Base-by-base conservation (phyloP, 2,888 invertebrate genomes). In the Megaustenia siamemsis region DNA sequence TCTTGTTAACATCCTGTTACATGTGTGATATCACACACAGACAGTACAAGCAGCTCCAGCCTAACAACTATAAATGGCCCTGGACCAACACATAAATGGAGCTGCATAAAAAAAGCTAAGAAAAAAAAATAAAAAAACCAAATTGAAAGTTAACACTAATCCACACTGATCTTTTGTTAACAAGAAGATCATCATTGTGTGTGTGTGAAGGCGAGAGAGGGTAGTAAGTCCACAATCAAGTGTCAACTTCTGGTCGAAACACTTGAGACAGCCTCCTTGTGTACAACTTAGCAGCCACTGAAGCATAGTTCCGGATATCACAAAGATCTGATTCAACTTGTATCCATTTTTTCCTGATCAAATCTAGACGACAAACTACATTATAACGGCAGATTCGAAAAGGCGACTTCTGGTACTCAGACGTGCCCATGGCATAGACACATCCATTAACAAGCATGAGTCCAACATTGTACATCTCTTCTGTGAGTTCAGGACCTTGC, bases 191-290 rank as follows among this genome's bases (percentile, higher is more conserved):
- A n/a, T n/a, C n/a, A n/a, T n/a, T n/a, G n/a, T n/a, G n/a, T n/a
- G n/a, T n/a, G n/a, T n/a, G n/a, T n/a, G 12, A 71, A 71, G 71
- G 71, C 71, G 43, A 71, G 15, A n/a, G 71, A n/a, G 40, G 24
- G 45, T n/a, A 28, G 35, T 35, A 43, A 35, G 24, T 12, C 66
- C 10, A 8, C 12, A 38, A 68, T 81, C 77, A 85, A 56, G 82
- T 84, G 77, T 92, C 92, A 38, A 91, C 91, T 40, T 91, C 91
- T 6, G 91, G 92, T 53, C 92, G 87, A 83, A 92, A 93, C 2
- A 93, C 90, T 86, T 92, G 92, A 15, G 92, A 92, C 3, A 93
- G 88, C 87, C 92, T 93, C 35, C 93, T 85, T 0, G 93, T 93
- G 84, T 93, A 92, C 82, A 93, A 89, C 86, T 92, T 92, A 24